Percentiles rank a stretch among this genome's conserved stretches.
These are phyloP conservation scores for Eucidaris tribuloides DNA, from an alignment of 35 echinoderm and acorn worm genomes.

Conservation along the genomic window DNA sequence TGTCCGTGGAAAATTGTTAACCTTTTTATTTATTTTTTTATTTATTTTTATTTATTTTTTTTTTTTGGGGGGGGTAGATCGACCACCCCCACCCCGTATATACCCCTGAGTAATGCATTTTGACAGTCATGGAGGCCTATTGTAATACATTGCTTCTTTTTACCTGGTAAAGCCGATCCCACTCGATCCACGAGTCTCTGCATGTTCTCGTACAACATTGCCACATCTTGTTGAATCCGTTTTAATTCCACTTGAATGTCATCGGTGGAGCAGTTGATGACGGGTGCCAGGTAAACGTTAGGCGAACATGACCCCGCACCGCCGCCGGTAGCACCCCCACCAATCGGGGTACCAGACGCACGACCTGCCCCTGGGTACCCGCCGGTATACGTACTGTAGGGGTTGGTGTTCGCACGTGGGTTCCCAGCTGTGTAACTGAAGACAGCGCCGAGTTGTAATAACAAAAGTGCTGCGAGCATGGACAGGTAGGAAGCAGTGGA, in stretches of 20 bases:
- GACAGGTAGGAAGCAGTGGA: no score
- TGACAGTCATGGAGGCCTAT: no score
- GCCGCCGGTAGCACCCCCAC: not conserved
- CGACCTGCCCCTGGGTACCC: not conserved
- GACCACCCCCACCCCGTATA: no score
- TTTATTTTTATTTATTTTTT: no score
- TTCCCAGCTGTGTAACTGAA: not conserved
- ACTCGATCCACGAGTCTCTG: slow-evolving; percentile 13
- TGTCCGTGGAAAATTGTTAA: no score
- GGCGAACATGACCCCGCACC: not conserved
- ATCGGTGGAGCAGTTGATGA: slow-evolving; percentile 10
- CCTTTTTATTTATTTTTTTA: no score
- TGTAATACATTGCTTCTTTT: no score
- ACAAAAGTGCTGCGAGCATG: no score
- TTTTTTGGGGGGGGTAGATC: no score
- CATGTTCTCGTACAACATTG: slow-evolving; percentile 23
- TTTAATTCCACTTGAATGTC: not conserved
- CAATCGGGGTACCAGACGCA: not conserved
- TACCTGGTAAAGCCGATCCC: slow-evolving; percentile 8
- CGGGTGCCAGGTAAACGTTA: slow-evolving; percentile 10
- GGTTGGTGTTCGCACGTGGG: not conserved
- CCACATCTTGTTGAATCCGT: slow-evolving; percentile 8
- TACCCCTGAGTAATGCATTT: no score
- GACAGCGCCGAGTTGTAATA: not conserved
- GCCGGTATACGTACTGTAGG: not conserved